Evolutionary conservation across 2,888 invertebrate genomes (phyloP), one percentile per base, ranked within the genome.

Genomic region (Drosophila sordidapex): DNA sequence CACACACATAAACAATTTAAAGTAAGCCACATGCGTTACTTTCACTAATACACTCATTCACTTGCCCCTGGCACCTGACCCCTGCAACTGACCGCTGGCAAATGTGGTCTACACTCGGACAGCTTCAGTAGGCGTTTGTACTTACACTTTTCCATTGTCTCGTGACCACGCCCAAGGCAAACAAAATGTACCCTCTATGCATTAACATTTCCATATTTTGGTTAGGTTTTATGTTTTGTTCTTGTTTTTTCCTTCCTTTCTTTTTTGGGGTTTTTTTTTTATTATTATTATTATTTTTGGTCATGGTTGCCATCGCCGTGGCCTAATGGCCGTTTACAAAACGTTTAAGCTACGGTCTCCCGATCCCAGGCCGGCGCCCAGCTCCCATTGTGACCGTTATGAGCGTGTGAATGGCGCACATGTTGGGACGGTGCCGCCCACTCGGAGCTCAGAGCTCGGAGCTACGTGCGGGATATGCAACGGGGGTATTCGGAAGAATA

Each of bases 271-370:
- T 27, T 27, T 40, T 61, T 56, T 21, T 74, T 25, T 75, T 76
- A 49, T 70, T 79, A 74, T 79, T 75, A 75, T 79, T 76, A 52
- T 73, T 72, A 59, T 60, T 65, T 71, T 65, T 61, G 81, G 81
- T 51, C 72, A 62, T 46, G 68, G 59, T 35, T 70, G 75, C 56
- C 74, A 74, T 60, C 48, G 62, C 62, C 62, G 63, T 74, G 78
- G 79, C 87, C 89, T 86, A 84, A 84, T 89, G 89, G 79, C 84
- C 89, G 81, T 86, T 84, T 84, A 89, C 82, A 74, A 76, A 84
- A 89, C 83, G 89, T 79, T 84, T 84, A 84, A 87, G 71, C 79
- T 65, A 66, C 59, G 68, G 57, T 74, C 80, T 66, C 69, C 61
- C 75, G 57, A 57, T 57, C 72, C 79, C 68, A 46, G 33, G 33